Evolutionary conservation across 2,797 vertebrate genomes (phyloP), one percentile per base, ranked within the genome.

Genomic region (Coranthus polyacanthus): DNA sequence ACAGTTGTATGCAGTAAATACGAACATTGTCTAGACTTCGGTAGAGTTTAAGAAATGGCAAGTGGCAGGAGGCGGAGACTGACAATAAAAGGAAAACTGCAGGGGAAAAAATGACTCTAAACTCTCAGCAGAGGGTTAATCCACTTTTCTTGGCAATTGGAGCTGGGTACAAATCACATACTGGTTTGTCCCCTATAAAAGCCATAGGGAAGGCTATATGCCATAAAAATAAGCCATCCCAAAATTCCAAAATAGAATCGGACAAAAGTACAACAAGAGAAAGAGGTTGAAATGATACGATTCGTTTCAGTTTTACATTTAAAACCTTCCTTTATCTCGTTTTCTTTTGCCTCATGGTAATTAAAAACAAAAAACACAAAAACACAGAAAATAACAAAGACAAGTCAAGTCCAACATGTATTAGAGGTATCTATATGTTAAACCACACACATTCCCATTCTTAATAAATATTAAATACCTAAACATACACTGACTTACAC

Each of bases 71-170:
- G 73, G 69, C 46, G 22, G 37, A 44, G 47, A 55, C 53, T 69
- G 67, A 79, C 68, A 71, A 79, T 74, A 61, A 80, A 77, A 72
- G 38, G 53, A 64, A 67, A 72, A 77, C 72, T 64, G 73, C 69
- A 41, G 54, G 76, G 54, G 78, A 75, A 71, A 67, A 83, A 89
- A 80, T 68, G 58, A 84, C 66, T 83, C 73, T 57, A 76, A 81
- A 89, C 85, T 81, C 83, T 81, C 83, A 82, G 85, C 75, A 58
- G 81, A 88, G 43, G 8, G 87, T 83, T 90, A 90, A 91, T 91
- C 88, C 87, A 82, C 75, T 91, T 84, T 86, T 50, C 84, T 68
- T 81, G 82, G 78, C 82, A 78, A 80, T 43, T 63, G 70, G 43
- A 68, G 52, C 66, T 62, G 68, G 77, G 75, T 80, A 64, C 75